Evolutionary conservation across 2,797 vertebrate genomes (phyloP).

Genomic region (Choloepus didactylus): DNA sequence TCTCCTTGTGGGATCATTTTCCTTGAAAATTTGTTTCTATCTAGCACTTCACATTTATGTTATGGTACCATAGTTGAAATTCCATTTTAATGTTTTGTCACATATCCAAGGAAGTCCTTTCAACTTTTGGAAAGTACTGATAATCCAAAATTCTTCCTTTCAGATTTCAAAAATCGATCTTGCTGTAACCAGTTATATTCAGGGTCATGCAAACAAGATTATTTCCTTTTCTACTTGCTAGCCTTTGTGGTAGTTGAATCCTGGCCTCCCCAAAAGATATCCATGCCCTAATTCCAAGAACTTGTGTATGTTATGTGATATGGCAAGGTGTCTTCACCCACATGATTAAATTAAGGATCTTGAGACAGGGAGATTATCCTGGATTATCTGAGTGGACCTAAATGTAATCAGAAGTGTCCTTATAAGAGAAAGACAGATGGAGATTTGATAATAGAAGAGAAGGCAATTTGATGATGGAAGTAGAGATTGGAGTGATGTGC

Average conservation of each 20-base stretch:
- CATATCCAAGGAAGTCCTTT: not conserved
- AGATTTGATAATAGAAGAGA: not conserved
- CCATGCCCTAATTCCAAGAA: not conserved
- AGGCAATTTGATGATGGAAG: not conserved
- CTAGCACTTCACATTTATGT: not conserved
- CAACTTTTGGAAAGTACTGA: not conserved
- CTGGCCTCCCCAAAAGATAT: not conserved
- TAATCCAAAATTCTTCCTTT: not conserved
- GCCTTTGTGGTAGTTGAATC: not conserved
- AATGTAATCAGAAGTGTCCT: not conserved
- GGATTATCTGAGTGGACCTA: not conserved
- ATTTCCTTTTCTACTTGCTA: not conserved
- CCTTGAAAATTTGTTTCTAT: slow-evolving; percentile 17
- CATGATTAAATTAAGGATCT: slow-evolving; percentile 5
- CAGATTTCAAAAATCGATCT: not conserved
- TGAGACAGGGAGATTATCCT: not conserved
- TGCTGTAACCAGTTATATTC: not conserved
- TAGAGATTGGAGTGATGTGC: not conserved
- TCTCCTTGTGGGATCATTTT: not conserved
- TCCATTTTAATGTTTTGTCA: not conserved
- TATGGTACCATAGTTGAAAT: not conserved
- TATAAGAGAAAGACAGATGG: not conserved
- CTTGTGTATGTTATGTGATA: not conserved
- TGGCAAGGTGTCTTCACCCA: not conserved
- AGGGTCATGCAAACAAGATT: not conserved